Base-by-base conservation (phyloP, 2,797 vertebrate genomes). In the Tapera naevia region DNA sequence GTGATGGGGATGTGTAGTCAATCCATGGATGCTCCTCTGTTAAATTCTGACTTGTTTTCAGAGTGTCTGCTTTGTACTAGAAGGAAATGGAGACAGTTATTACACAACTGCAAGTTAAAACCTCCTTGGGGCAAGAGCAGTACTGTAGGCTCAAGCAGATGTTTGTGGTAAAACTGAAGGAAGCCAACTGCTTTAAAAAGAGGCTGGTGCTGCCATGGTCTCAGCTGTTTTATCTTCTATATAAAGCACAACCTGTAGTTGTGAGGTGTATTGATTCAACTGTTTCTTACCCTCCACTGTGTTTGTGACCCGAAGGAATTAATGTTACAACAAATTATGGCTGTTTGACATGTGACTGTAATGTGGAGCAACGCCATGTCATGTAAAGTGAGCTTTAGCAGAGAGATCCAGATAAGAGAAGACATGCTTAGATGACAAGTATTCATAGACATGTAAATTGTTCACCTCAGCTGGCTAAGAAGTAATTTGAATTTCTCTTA, bases 51-150 rank as follows among this genome's bases (percentile, higher is more conserved):
- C 88, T 95, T 0, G 89, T 98, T 96, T 98, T 98, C 97, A 99
- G 98, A 1, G 98, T 99, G 73, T 99, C 98, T 10, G 99, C 99
- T 97, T 99, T 99, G 96, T 99, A 99, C 99, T 99, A 51, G 32
- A 54, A 81, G 57, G 72, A 76, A 94, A 93, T 12, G 8, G 62
- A 82, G 72, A 89, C 13, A 62, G 11, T 60, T 67, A 27, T 17
- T 30, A 25, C 28, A 54, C 45, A 80, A 2, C 13, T 70, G 30
- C n/a, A 69, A 14, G 2, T 75, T 9, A 13, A 80, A 85, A 43
- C 35, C 32, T 28, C 45, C 70, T 43, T 2, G 6, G 22, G 43
- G 66, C 41, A 75, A 48, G 50, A 66, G 70, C 1, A 2, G 56
- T 18, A 8, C 32, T 19, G 4, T 7, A 30, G 54, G 25, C 58